These are phyloP conservation scores for Limonius californicus DNA, from an alignment of 1,140 invertebrate species.

Conservation along the genomic window DNA sequence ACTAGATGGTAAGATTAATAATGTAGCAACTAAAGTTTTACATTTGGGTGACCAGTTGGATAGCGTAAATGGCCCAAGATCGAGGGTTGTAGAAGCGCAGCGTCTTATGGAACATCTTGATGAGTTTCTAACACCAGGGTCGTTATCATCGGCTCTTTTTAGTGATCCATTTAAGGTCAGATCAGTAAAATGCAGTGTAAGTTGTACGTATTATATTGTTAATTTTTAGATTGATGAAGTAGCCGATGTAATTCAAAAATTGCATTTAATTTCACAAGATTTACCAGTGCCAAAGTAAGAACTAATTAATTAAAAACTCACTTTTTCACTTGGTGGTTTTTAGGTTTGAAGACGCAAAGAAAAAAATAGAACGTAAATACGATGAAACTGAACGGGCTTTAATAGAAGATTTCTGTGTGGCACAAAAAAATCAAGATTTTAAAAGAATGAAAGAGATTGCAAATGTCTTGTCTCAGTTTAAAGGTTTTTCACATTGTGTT, in stretches of 20 bases:
- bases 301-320: background rate
- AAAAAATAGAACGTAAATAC: slow-evolving; percentile 91
- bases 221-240: slow-evolving; percentile 83
- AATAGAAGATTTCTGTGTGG: slow-evolving; percentile 92
- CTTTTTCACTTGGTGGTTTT: too few relatives aligned
- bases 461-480: slow-evolving; percentile 88
- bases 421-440: slow-evolving; percentile 79
- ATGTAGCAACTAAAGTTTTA: slow-evolving; percentile 94
- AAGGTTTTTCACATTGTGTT: slow-evolving; percentile 93
- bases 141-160: slow-evolving; percentile 81
- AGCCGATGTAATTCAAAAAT: slow-evolving; percentile 97
- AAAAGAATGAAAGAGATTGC: slow-evolving; percentile 92
- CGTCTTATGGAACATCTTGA: slow-evolving; percentile 91
- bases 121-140: slow-evolving; percentile 86
- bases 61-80: slow-evolving; percentile 91
- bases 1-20: slow-evolving; percentile 93
- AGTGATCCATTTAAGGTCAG: slow-evolving; percentile 77
- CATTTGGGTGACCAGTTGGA: slow-evolving; percentile 97
- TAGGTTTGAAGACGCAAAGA: slow-evolving; percentile 83
- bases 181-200: slow-evolving; percentile 6
- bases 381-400: slow-evolving; percentile 89
- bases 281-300: slow-evolving; percentile 71
- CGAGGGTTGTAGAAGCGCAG: slow-evolving; percentile 91
- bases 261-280: slow-evolving; percentile 94
- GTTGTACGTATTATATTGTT: background rate